These are phyloP conservation scores for Orchestia grillus DNA, from an alignment of 1,140 invertebrate genomes.

Conservation along the genomic window DNA sequence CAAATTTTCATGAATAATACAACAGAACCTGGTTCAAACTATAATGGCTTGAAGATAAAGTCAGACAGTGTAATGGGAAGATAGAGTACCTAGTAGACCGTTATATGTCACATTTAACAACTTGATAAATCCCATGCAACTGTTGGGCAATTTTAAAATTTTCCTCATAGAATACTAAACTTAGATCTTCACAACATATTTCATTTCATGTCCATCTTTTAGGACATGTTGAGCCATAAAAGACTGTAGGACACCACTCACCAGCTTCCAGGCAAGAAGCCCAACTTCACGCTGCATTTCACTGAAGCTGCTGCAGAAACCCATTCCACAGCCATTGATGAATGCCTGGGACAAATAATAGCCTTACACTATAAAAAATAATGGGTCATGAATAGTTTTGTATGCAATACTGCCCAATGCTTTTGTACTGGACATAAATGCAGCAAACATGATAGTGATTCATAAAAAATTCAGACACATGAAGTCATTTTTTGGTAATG, in stretches of 20 bases:
- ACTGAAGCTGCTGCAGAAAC: slow-evolving; percentile 2
- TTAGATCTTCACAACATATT: not conserved
- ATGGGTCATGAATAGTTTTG: not conserved
- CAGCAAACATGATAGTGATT: no score
- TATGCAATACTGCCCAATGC: no score
- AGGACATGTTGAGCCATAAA: not conserved
- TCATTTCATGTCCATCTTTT: not conserved
- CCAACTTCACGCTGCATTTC: not conserved
- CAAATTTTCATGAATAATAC: no score
- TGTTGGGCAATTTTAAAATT: not conserved
- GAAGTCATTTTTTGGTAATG: no score
- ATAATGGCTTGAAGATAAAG: no score
- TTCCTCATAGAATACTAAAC: not conserved
- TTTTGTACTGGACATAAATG: no score
- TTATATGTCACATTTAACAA: not conserved
- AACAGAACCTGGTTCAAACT: no score
- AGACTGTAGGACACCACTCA: not conserved
- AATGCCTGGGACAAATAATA: slow-evolving; percentile 14
- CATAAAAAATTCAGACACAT: no score
- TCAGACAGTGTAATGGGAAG: not conserved
- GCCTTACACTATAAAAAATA: not conserved
- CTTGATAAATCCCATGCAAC: not conserved
- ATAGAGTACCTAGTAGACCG: not conserved
- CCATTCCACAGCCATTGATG: slow-evolving; percentile 7
- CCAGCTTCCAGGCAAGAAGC: not conserved